phyloP scores from a whole-genome alignment of 2,797 vertebrate genomes.

The Pelobates cultripes region DNA sequence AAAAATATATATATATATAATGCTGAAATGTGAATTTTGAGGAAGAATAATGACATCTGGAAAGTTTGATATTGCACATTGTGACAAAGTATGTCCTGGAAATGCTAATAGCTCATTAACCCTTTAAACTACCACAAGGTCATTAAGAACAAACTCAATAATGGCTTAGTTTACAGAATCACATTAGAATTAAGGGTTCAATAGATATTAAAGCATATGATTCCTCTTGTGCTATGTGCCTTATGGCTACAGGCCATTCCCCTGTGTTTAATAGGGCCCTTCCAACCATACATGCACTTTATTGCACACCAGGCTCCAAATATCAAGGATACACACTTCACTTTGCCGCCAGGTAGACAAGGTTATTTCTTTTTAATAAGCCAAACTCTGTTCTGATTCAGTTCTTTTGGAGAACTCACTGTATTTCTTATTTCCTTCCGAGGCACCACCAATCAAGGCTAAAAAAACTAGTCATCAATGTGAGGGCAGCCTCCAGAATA shows the following conservation, averaged over 20 bases:
- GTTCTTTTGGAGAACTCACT: slow-evolving; percentile 41
- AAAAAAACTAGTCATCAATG: slow-evolving; percentile 50
- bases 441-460: slow-evolving; percentile 37
- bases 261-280: slow-evolving; percentile 36
- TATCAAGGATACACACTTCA: slow-evolving; percentile 49
- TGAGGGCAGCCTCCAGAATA: slow-evolving; percentile 32
- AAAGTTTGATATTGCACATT: too few species aligned
- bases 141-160: neutral
- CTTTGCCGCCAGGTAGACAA: slow-evolving; percentile 50
- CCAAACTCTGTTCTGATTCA: slow-evolving; percentile 19
- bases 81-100: too few species aligned
- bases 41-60: too few species aligned
- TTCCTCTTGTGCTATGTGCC: neutral
- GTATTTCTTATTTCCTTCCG: slow-evolving; percentile 54
- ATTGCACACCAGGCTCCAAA: slow-evolving; percentile 32
- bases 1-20: too few species aligned
- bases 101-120: neutral
- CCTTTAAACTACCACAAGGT: neutral
- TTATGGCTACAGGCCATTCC: slow-evolving; percentile 11
- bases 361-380: slow-evolving; percentile 53
- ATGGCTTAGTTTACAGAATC: neutral
- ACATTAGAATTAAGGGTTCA: neutral
- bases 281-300: slow-evolving; percentile 33
- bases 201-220: neutral
- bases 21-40: too few species aligned